Evolutionary conservation across 2,797 vertebrate genomes (phyloP).

Genomic region (Hylomyscus alleni): DNA sequence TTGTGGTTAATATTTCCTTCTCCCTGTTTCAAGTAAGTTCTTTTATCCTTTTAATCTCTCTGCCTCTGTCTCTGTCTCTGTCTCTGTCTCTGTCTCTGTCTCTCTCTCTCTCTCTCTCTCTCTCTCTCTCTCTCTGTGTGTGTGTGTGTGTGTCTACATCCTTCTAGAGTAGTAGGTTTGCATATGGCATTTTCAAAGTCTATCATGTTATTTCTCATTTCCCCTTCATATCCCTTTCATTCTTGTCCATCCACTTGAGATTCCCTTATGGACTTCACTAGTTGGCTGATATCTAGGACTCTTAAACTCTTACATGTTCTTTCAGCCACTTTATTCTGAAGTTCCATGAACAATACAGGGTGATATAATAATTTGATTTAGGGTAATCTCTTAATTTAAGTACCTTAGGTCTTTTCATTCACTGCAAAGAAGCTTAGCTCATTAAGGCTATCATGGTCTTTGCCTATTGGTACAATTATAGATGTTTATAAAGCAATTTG

Average conservation of each 20-base stretch:
- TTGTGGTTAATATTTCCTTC: background rate
- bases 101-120: no score
- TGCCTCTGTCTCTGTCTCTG: background rate
- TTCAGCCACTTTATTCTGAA: background rate
- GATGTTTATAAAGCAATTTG: background rate
- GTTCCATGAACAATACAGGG: background rate
- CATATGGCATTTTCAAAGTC: background rate
- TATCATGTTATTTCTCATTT: background rate
- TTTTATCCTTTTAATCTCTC: background rate
- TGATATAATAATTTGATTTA: no score
- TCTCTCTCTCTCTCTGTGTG: no score
- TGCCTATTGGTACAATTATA: background rate
- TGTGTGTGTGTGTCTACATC: rapidly evolving
- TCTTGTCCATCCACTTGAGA: background rate
- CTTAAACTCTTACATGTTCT: no score
- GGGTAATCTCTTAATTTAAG: background rate
- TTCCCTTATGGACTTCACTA: no score
- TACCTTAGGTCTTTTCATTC: background rate
- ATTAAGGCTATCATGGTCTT: background rate
- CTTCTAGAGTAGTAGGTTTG: background rate
- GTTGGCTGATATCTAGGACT: background rate
- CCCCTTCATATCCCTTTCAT: no score
- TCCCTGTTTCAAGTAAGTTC: no score
- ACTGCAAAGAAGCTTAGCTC: background rate
- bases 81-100: no score